Evolutionary conservation across 2,113 vertebrate genomes (phyloP).

Genomic region (Suricata suricatta): DNA sequence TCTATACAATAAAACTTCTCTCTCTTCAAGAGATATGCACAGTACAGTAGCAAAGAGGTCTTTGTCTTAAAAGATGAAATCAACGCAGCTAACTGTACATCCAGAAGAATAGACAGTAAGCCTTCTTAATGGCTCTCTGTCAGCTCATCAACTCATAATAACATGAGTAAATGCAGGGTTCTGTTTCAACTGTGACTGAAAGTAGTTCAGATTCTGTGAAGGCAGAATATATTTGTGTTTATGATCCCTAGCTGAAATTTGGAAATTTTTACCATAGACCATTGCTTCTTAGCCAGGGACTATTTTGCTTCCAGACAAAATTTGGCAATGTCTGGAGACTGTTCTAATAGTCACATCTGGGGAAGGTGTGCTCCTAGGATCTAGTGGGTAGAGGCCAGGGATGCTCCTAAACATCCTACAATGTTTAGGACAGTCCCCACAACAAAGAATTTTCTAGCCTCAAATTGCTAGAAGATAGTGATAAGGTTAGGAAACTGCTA

Average conservation of each 20-base stretch:
- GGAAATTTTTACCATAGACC: not conserved
- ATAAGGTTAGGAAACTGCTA: not conserved
- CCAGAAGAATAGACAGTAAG: not conserved
- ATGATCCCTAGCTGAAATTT: not conserved
- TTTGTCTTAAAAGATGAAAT: slow-evolving; percentile 12
- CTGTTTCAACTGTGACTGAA: no score
- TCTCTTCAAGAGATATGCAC: not conserved
- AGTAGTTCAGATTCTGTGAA: not conserved
- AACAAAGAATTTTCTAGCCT: not conserved
- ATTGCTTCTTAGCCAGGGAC: not conserved
- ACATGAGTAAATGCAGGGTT: not conserved
- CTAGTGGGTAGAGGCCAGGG: not conserved
- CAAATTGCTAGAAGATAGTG: not conserved
- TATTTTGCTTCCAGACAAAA: not conserved
- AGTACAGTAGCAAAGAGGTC: not conserved
- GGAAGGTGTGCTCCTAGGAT: not conserved
- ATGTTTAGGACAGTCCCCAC: not conserved
- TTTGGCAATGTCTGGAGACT: not conserved
- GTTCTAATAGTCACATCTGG: not conserved
- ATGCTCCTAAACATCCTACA: not conserved
- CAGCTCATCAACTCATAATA: not conserved
- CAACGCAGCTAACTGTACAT: not conserved
- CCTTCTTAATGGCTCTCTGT: not conserved
- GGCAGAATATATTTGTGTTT: not conserved
- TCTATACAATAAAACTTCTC: not conserved